A percentile compares a stretch with the other conserved stretches of the same genome.
phyloP scores from a whole-genome alignment of 1,140 invertebrate species.

The Notospermus geniculatus region DNA sequence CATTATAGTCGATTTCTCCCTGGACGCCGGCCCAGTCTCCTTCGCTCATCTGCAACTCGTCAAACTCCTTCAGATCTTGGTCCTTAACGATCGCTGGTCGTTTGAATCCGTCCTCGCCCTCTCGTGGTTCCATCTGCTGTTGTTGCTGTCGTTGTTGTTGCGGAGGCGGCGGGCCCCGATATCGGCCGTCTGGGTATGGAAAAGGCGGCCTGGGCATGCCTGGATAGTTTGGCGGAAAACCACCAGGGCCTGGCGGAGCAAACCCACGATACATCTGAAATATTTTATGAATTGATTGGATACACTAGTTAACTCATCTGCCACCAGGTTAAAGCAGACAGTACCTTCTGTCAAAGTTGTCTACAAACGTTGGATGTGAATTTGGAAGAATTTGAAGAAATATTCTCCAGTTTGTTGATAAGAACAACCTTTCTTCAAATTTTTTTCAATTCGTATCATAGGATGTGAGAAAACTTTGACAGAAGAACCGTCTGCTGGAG shows the following conservation, averaged over 20 bases:
- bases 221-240: slow-evolving; percentile 51
- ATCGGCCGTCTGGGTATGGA: slow-evolving; percentile 33
- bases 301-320: no score
- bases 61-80: slow-evolving; percentile 86
- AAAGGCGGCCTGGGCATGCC: slow-evolving; percentile 50
- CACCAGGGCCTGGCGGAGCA: slow-evolving; percentile 27
- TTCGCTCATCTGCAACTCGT: slow-evolving; percentile 75
- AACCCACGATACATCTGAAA: slow-evolving; percentile 50
- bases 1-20: slow-evolving; percentile 90
- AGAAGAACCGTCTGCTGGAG: no score
- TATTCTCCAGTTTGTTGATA: no score
- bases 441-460: no score
- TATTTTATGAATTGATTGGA: background rate
- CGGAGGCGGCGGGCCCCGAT: slow-evolving; percentile 35
- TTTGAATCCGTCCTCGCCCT: slow-evolving; percentile 34
- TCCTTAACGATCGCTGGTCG: slow-evolving; percentile 85
- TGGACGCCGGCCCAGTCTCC: slow-evolving; percentile 79
- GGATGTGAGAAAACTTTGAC: no score
- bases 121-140: slow-evolving; percentile 15
- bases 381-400: no score
- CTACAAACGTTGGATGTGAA: no score
- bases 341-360: no score
- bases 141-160: slow-evolving; percentile 26
- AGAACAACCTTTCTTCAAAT: no score
- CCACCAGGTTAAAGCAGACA: no score